Evolutionary conservation across 2,888 invertebrate genomes (phyloP).

Genomic region (Matsumyia berberina): DNA sequence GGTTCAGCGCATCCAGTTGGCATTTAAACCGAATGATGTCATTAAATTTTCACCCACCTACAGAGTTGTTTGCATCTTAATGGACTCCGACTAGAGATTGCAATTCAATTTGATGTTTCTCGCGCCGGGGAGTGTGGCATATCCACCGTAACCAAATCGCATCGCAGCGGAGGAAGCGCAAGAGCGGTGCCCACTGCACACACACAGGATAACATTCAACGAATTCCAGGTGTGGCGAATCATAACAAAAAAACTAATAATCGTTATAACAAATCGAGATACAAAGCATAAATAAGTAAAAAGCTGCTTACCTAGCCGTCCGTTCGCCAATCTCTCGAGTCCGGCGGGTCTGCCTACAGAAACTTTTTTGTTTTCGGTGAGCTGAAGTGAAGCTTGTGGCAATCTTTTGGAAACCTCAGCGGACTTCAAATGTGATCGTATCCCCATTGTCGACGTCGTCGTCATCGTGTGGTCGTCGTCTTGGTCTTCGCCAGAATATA

Average conservation of each 20-base stretch:
- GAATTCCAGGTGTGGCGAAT: conserved; percentile 74
- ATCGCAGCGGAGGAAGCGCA: neutral
- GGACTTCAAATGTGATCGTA: conserved; percentile 6
- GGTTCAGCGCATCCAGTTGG: conserved; percentile 49
- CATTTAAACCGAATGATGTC: conserved; percentile 72
- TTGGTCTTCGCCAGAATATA: conserved; percentile 8
- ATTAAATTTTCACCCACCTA: conserved; percentile 66
- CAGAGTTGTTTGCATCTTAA: conserved; percentile 64
- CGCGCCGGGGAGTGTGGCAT: conserved; percentile 18
- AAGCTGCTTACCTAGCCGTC: conserved; percentile 9
- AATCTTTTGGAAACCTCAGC: conserved; percentile 32
- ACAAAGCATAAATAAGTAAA: conserved; percentile 40
- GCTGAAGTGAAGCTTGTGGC: conserved; percentile 24
- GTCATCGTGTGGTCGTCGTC: conserved; percentile 3
- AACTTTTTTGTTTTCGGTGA: neutral
- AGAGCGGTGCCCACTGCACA: neutral
- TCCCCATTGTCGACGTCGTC: neutral
- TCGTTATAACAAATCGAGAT: conserved; percentile 68
- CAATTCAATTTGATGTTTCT: conserved; percentile 69
- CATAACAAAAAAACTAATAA: conserved; percentile 73
- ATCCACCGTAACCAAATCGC: conserved; percentile 1
- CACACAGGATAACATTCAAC: conserved; percentile 38
- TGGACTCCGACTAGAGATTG: conserved; percentile 65
- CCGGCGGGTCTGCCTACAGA: neutral
- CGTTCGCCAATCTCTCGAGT: conserved; percentile 7